Evolutionary conservation across 1,140 invertebrate genomes (phyloP), one percentile per base, ranked within the genome.

Genomic region (Brachionus rotundiformis): DNA sequence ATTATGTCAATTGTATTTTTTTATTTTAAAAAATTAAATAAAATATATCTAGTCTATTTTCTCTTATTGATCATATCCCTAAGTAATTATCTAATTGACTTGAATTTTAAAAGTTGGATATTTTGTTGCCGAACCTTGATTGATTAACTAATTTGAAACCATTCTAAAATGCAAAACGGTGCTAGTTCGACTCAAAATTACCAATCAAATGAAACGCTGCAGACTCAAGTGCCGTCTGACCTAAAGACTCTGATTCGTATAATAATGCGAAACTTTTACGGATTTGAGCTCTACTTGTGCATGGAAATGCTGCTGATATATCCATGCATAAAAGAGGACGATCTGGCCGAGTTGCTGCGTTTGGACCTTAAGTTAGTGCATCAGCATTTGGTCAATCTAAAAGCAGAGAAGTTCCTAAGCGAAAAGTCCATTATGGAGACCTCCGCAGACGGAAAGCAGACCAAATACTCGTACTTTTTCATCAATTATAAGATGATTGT

Each of bases 401-500:
- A 79, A 25, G 54, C 49, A 23, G 76, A 79, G 5, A 79, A 79
- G 36, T 79, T 79, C 16, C 19, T 79, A 0, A 59, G 25, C 25
- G 76, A 79, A 59, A 79, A 63, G 33, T 79, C 25, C 8, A 63
- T 79, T 0, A 79, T 79, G 76, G 76, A 59, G 29, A 79, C 76
- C 10, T 39, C 31, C 1, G 19, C 47, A 2, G 76, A 79, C 36
- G 76, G 76, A 7, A 79, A 79, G 8, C 47, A 59, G 33, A 79
- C 76, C 8, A 79, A 79, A 39, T 63, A 59, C 19, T 39, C 31
- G 4, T 79, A 59, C 33, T 79, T 59, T 63, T 79, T 29, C 36
- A 59, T 79, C 23, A 79, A 79, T 31, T 79, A 36, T 33, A 79
- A 79, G 33, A 79, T 79, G 76, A 54, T 79, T 2, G 76, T 79